A percentile compares a stretch with the other conserved stretches of the same genome.
Conservation (phyloP, 2,888 invertebrate genomes). For the Drosophila eohydei region DNA sequence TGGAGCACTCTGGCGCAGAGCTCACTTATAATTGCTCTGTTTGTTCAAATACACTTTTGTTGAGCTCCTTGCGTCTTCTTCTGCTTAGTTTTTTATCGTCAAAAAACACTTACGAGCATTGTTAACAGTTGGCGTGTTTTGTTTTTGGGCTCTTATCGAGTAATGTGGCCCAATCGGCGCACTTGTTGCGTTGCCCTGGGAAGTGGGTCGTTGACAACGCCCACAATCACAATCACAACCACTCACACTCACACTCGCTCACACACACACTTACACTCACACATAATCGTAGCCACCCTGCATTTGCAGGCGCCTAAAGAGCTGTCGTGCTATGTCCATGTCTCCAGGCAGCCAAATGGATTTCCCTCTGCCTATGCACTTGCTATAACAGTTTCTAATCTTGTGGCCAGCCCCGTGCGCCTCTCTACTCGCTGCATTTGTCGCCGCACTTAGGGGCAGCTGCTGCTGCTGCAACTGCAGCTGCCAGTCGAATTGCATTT, state of each 20-base stretch:
- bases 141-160: conserved; percentile 59
- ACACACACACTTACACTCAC: conserved; percentile 11
- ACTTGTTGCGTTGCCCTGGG: conserved; percentile 63
- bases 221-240: conserved; percentile 38
- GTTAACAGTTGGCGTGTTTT: conserved; percentile 55
- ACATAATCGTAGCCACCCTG: not conserved
- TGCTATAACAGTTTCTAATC: conserved; percentile 15
- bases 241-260: conserved; percentile 12
- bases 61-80: not conserved
- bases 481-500: conserved; percentile 41
- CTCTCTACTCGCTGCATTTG: conserved; percentile 56
- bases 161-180: conserved; percentile 68
- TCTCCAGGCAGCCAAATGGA: conserved; percentile 26
- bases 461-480: conserved; percentile 37
- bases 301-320: conserved; percentile 36
- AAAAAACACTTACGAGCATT: conserved; percentile 65
- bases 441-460: conserved; percentile 40
- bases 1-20: conserved; percentile 35
- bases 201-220: conserved; percentile 76
- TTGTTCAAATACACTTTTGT: conserved; percentile 52
- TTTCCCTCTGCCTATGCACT: conserved; percentile 26
- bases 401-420: conserved; percentile 12
- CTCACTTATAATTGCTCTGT: conserved; percentile 66
- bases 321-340: conserved; percentile 28
- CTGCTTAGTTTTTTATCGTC: conserved; percentile 27